A percentile compares a stretch with the other conserved stretches of the same genome.
These are phyloP conservation scores for Paedocypris micromegethes DNA, from an alignment of 2,797 vertebrate genomes.

Conservation along the genomic window DNA sequence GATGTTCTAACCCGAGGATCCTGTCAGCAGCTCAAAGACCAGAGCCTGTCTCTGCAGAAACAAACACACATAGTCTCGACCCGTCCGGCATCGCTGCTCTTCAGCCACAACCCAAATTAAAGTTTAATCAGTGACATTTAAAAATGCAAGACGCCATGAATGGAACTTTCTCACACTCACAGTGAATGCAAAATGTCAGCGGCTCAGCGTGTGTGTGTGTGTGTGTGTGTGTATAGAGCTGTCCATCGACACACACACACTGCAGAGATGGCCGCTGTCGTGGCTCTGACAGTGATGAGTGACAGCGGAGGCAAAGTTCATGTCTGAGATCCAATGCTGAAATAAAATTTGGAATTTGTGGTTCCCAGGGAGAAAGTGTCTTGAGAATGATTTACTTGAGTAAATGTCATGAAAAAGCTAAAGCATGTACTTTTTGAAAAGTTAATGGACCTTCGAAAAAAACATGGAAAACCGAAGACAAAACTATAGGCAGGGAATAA, in stretches of 20 bases:
- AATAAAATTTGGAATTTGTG: neutral
- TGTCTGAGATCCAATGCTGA: neutral
- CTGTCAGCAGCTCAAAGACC: no score
- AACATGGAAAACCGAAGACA: no score
- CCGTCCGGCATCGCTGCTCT: neutral
- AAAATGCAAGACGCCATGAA: slow-evolving; percentile 8
- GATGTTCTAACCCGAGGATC: no score
- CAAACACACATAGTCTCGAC: neutral
- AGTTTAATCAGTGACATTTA: slow-evolving; percentile 30
- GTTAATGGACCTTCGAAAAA: no score
- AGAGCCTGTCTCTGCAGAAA: neutral
- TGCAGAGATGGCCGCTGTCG: neutral
- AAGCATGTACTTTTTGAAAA: no score
- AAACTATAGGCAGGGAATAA: no score
- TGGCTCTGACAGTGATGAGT: neutral
- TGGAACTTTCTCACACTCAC: neutral
- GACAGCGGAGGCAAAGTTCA: slow-evolving; percentile 1
- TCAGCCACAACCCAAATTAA: neutral
- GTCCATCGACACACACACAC: neutral
- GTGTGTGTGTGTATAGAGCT: slow-evolving; percentile 6
- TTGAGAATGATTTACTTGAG: no score
- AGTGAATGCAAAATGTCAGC: slow-evolving; percentile 20
- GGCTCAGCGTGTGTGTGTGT: neutral
- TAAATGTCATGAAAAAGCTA: no score
- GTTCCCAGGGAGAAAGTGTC: no score